A percentile compares a stretch with the other conserved stretches of the same genome.
These are phyloP conservation scores for Choristoneura fumiferana DNA, from an alignment of 1,140 invertebrate genomes.

Conservation along the genomic window DNA sequence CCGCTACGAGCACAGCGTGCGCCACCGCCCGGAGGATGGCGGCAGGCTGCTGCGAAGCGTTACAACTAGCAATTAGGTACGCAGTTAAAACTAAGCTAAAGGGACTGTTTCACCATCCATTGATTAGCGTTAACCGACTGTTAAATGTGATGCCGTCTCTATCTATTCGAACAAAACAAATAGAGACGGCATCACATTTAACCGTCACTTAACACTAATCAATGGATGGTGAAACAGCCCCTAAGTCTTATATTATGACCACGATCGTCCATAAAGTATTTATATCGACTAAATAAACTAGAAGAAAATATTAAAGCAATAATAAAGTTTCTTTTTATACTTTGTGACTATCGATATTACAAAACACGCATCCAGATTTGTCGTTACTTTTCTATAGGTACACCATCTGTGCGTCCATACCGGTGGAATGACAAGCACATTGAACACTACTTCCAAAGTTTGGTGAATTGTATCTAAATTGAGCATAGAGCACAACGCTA, in stretches of 20 bases:
- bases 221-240: no score
- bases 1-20: background rate
- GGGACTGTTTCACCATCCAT: no score
- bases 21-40: background rate
- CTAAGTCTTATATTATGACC: no score
- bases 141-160: no score
- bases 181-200: no score
- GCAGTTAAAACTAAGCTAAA: background rate
- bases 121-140: no score
- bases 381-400: no score
- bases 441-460: slow-evolving; percentile 74
- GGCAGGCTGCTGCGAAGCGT: background rate
- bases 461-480: slow-evolving; percentile 76
- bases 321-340: slow-evolving; percentile 4
- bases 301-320: background rate
- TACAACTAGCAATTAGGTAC: slow-evolving; percentile 1
- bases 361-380: no score
- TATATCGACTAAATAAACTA: background rate
- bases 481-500: slow-evolving; percentile 77
- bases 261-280: background rate
- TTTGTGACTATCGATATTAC: slow-evolving; percentile 6
- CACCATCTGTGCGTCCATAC: background rate
- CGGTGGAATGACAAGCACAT: slow-evolving; percentile 27
- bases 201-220: no score
- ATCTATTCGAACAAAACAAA: no score